These are phyloP conservation scores for Poeciliopsis paucimaculata DNA, from an alignment of 2,797 vertebrate genomes.

Conservation along the genomic window DNA sequence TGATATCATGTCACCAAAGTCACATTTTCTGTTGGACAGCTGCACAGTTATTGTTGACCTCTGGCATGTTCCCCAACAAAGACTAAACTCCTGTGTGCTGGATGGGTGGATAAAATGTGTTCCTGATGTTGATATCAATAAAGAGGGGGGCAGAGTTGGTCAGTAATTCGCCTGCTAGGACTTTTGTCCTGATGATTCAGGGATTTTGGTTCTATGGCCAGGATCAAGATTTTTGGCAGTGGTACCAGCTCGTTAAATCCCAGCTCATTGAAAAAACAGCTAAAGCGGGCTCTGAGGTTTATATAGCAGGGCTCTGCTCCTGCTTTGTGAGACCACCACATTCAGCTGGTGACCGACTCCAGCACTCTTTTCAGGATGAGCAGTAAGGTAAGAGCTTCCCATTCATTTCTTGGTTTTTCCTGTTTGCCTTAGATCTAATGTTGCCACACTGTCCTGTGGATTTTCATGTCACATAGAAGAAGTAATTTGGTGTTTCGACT, in stretches of 20 bases:
- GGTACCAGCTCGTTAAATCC: constrained; percentile 67
- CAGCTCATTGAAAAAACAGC: constrained; percentile 72
- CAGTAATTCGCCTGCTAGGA: constrained; percentile 77
- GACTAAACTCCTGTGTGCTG: constrained; percentile 55
- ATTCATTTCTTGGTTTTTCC: neutral
- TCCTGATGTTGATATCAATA: constrained; percentile 62
- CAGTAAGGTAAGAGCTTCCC: constrained; percentile 70
- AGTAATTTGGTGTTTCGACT: neutral
- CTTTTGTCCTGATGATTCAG: constrained; percentile 80
- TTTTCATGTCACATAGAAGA: neutral
- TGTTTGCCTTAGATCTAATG: neutral
- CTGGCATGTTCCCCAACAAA: constrained; percentile 52
- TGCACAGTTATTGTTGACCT: neutral
- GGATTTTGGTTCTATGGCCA: constrained; percentile 72
- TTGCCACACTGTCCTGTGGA: neutral
- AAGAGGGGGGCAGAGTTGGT: constrained; percentile 56
- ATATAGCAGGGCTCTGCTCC: constrained; percentile 64
- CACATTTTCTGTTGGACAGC: neutral
- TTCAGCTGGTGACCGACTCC: constrained; percentile 49
- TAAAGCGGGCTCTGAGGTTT: constrained; percentile 73
- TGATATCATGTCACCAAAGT: neutral
- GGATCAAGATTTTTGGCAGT: constrained; percentile 76
- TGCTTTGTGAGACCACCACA: constrained; percentile 56
- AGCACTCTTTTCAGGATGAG: constrained; percentile 68
- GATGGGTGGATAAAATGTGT: constrained; percentile 59